These are phyloP conservation scores for Stichopus chloronotus DNA, from an alignment of 35 echinoderm and acorn worm genomes.

Conservation along the genomic window DNA sequence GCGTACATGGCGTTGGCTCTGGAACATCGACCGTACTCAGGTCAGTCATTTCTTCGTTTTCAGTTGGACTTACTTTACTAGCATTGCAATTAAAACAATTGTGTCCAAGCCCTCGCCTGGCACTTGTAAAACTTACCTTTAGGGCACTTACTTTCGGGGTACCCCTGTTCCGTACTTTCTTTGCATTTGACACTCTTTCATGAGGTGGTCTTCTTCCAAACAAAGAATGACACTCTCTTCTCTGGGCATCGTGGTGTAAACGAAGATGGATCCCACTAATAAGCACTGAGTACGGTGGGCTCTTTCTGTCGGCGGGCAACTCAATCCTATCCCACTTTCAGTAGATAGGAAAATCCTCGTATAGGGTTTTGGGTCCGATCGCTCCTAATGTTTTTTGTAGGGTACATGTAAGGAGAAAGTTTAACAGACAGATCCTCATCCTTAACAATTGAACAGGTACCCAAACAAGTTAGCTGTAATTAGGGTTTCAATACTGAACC, in stretches of 20 bases:
- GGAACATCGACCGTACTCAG: not conserved
- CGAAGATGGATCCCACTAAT: not conserved
- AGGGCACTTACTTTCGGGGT: slow-evolving; percentile 16
- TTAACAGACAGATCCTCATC: slow-evolving; percentile 39
- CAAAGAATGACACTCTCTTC: slow-evolving; percentile 21
- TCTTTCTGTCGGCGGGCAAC: not conserved
- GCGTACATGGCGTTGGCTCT: not conserved
- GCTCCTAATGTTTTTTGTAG: not conserved
- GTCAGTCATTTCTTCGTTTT: not conserved
- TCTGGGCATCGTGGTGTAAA: slow-evolving; percentile 7
- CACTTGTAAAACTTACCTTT: not conserved
- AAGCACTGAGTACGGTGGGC: slow-evolving; percentile 6
- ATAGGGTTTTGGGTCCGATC: not conserved
- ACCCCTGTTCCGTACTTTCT: not conserved
- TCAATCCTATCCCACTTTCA: not conserved
- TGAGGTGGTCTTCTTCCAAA: slow-evolving; percentile 3
- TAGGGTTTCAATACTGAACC: not conserved
- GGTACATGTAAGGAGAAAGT: not conserved
- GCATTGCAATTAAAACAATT: slow-evolving; percentile 11
- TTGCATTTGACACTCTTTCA: slow-evolving; percentile 10
- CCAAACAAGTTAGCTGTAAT: slow-evolving; percentile 8
- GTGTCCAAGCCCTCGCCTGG: not conserved
- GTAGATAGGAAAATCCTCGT: not conserved
- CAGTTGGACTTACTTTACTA: not conserved
- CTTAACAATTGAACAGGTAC: not conserved